Base-by-base conservation (phyloP, 1,140 invertebrate species). In the Drosophila prosaltans region DNA sequence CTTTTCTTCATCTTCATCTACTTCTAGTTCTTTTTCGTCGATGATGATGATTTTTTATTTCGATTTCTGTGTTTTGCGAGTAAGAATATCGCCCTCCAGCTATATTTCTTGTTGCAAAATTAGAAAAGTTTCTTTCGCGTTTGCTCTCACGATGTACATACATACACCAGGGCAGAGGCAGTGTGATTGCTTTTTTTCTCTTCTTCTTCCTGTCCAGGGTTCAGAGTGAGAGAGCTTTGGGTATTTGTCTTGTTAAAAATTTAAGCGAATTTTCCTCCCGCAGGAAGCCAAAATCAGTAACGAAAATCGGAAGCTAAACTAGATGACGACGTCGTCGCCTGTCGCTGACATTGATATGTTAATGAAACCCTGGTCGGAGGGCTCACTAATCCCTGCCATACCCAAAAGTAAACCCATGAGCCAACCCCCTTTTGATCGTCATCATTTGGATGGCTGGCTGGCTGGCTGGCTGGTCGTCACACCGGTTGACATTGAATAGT, bases 231-330 rank as follows among this genome's bases (percentile, higher is more conserved):
- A 74, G 80, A 69, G 84, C 83, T 88, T 88, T 88, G 83, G 76
- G 80, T 88, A 88, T 88, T 88, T 88, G 83, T 74, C 80, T 88
- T 88, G 83, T 88, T 88, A 88, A 89, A 88, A 88, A 88, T 88
- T 88, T 88, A 88, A 88, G 83, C 83, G 83, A 88, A 89, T 88
- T 88, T 88, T 51, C 45, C 45, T 51, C 45, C 73, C 68, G 54
- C 72, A 65, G 65, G 69, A 82, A 88, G 81, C 81, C 81, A 84
- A 82, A 80, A 81, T 80, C 72, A 51, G 45, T 26, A 51, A 51
- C 21, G 68, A 76, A 69, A 78, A 77, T 59, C 65, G 72, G 64
- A 61, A 63, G 48, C 64, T 36, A 45, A 60, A 72, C 32, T 41
- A 61, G 63, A 69, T 32, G 55, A 58, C 60, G 16, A 32, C 41